Evolutionary conservation across 37 sponge, comb jelly and placozoan genomes (phyloP).

Genomic region (Hormiphora californensis): DNA sequence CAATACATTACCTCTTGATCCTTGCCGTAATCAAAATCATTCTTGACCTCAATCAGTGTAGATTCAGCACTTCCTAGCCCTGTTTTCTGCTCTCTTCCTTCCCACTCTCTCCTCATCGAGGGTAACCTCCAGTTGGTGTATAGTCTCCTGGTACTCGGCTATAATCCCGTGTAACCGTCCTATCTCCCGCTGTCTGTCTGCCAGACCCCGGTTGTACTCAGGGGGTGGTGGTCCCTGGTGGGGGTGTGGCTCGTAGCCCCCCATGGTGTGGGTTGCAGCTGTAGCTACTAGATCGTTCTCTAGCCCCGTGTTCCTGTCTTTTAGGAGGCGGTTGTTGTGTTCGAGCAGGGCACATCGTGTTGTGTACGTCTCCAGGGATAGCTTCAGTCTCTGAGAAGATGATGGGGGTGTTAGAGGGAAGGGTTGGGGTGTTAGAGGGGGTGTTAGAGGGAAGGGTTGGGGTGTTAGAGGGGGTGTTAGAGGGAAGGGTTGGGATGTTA

Average conservation of each 20-base stretch:
- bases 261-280: not conserved
- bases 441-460: not conserved
- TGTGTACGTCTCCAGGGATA: constrained; percentile 32
- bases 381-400: not conserved
- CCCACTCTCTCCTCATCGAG: constrained; percentile 9
- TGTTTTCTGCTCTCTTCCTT: constrained; percentile 7
- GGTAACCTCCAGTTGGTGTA: not conserved
- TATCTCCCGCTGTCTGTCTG: not conserved
- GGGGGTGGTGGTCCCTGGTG: not conserved
- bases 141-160: constrained; percentile 44
- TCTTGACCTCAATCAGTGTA: constrained; percentile 25
- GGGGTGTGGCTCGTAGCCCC: not conserved
- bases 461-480: not conserved
- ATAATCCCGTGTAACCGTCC: not conserved
- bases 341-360: constrained; percentile 47
- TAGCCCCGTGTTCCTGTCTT: constrained; percentile 33
- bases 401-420: not conserved
- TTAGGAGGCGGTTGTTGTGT: constrained; percentile 41
- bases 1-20: too few species aligned
- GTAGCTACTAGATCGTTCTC: constrained; percentile 24
- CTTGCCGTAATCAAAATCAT: too few species aligned
- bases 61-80: constrained; percentile 33
- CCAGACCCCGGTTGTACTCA: not conserved
- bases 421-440: not conserved
- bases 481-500: not conserved